A percentile compares a stretch with the other conserved stretches of the same genome.
These are phyloP conservation scores for Aplidium turbinatum DNA, from an alignment of 23 tunicate genomes.

Conservation along the genomic window DNA sequence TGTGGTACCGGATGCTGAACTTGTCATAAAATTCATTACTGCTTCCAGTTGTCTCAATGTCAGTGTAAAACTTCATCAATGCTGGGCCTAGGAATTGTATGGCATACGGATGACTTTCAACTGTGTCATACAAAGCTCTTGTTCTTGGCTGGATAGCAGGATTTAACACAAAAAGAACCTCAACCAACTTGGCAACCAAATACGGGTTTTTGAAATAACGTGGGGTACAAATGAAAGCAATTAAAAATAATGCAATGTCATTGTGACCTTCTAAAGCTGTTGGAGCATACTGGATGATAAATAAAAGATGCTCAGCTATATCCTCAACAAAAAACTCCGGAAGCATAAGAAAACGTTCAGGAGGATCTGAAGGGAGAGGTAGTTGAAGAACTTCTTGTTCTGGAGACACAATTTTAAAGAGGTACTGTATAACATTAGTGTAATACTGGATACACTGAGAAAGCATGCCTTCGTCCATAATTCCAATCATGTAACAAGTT, in stretches of 20 bases:
- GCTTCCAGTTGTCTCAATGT: slow-evolving; percentile 88
- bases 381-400: slow-evolving; percentile 26
- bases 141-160: slow-evolving; percentile 72
- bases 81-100: slow-evolving; percentile 59
- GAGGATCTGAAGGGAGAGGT: slow-evolving; percentile 55
- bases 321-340: slow-evolving; percentile 91
- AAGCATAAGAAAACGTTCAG: slow-evolving; percentile 54
- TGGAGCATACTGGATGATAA: slow-evolving; percentile 70
- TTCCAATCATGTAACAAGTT: slow-evolving; percentile 56
- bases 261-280: slow-evolving; percentile 31
- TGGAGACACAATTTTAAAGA: slow-evolving; percentile 45
- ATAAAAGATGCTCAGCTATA: slow-evolving; percentile 72
- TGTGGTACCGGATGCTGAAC: slow-evolving; percentile 91
- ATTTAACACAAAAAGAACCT: slow-evolving; percentile 64
- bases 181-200: slow-evolving; percentile 88
- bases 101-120: slow-evolving; percentile 74
- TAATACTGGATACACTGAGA: slow-evolving; percentile 47
- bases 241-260: slow-evolving; percentile 51
- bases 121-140: slow-evolving; percentile 42
- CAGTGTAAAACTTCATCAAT: slow-evolving; percentile 94
- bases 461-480: slow-evolving; percentile 57
- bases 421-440: slow-evolving; percentile 37
- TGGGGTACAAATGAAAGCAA: slow-evolving; percentile 63
- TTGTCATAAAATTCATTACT: slow-evolving; percentile 96
- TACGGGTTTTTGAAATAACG: slow-evolving; percentile 89